These are phyloP conservation scores for Thalassophryne amazonica DNA, from an alignment of 2,797 vertebrate species.

Conservation along the genomic window DNA sequence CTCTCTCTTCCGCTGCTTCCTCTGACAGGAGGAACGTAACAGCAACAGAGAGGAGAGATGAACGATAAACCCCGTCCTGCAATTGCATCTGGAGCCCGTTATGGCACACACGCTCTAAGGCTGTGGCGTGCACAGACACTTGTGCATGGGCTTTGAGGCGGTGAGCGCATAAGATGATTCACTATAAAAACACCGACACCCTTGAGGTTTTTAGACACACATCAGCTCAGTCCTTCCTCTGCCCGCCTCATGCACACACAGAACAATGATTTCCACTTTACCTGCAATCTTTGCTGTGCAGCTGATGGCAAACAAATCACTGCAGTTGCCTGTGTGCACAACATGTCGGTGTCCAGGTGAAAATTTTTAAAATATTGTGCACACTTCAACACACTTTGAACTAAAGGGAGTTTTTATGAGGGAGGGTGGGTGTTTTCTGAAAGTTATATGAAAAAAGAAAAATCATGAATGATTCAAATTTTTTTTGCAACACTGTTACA, in stretches of 20 bases:
- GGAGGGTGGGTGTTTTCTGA: no score
- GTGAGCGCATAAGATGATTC: slow-evolving; percentile 41
- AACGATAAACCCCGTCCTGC: slow-evolving; percentile 34
- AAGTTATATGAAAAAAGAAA: no score
- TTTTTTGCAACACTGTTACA: no score
- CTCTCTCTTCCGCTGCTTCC: slow-evolving; percentile 27
- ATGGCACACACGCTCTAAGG: slow-evolving; percentile 26
- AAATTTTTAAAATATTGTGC: no score
- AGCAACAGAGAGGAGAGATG: slow-evolving; percentile 35
- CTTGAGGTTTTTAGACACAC: slow-evolving; percentile 4
- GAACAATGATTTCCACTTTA: not conserved
- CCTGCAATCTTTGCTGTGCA: slow-evolving; percentile 10
- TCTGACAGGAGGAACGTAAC: slow-evolving; percentile 44
- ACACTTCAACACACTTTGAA: no score
- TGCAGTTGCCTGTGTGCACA: no score
- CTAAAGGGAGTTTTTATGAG: no score
- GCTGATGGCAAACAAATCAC: slow-evolving; percentile 26
- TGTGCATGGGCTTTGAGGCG: not conserved
- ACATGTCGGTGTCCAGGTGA: no score
- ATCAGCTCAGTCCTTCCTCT: slow-evolving; percentile 3
- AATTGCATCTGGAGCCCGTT: slow-evolving; percentile 39
- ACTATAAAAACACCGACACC: slow-evolving; percentile 45
- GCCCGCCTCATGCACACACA: slow-evolving; percentile 17
- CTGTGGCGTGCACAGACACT: slow-evolving; percentile 4
- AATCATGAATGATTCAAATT: no score